Conservation (phyloP, 2,113 vertebrate species). For the Saguinus imperator region DNA sequence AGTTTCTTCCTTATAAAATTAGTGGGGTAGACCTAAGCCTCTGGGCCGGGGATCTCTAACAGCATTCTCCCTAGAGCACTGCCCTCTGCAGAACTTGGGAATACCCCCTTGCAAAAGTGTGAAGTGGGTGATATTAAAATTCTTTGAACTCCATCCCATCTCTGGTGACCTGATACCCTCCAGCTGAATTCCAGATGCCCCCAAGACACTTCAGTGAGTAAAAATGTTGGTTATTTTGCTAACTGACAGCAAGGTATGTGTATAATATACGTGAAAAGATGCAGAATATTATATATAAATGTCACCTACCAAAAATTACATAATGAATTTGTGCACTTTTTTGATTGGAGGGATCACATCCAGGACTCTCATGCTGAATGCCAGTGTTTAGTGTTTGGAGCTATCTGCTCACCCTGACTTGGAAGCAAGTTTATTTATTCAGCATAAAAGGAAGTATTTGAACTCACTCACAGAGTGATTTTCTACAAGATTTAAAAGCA, state of each 20-base stretch:
- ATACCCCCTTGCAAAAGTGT: background rate
- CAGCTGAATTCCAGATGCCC: background rate
- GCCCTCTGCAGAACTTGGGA: background rate
- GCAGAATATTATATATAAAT: background rate
- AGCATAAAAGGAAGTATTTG: constrained; percentile 59
- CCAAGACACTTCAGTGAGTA: background rate
- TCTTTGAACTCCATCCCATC: background rate
- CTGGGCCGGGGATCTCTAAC: background rate
- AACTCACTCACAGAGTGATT: background rate
- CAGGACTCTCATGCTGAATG: background rate
- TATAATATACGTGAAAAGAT: background rate
- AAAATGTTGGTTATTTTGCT: background rate
- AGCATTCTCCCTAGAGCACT: background rate
- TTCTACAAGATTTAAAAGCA: constrained; percentile 52
- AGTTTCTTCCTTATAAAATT: background rate
- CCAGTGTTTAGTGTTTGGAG: background rate
- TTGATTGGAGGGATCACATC: background rate
- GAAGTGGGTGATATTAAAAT: background rate
- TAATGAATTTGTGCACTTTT: background rate
- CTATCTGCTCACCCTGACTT: constrained; percentile 40
- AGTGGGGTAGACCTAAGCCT: background rate
- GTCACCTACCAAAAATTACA: background rate
- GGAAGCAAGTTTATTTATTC: constrained; percentile 69
- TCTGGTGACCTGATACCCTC: background rate
- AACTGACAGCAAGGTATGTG: background rate